A percentile compares a stretch with the other conserved stretches of the same genome.
phyloP scores from a whole-genome alignment of 1,140 invertebrate genomes.

The Holotrichia oblita region DNA sequence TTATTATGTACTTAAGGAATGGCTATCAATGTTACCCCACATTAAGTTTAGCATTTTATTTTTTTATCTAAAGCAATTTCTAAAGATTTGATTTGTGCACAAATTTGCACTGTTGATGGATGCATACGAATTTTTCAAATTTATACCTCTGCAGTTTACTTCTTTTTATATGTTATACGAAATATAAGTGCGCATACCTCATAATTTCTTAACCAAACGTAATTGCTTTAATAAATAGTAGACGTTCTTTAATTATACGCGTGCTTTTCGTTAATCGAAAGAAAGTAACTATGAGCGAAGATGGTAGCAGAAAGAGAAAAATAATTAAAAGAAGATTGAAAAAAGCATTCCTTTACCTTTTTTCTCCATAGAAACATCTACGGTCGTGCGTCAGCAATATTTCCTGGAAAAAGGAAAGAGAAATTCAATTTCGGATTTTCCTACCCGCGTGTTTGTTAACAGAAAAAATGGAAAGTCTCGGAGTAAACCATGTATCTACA shows the following conservation, averaged over 20 bases:
- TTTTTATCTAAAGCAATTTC: too few species aligned
- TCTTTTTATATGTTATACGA: too few species aligned
- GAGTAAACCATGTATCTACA: too few species aligned
- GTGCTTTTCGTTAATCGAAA: not conserved
- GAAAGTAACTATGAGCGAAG: not conserved
- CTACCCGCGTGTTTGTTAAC: not conserved
- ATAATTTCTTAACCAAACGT: not conserved
- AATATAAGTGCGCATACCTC: too few species aligned
- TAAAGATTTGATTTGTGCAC: too few species aligned
- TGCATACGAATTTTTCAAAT: too few species aligned
- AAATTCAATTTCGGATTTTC: not conserved
- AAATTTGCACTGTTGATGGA: too few species aligned
- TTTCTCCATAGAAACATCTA: conserved; percentile 24
- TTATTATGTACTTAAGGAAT: too few species aligned
- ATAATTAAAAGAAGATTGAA: not conserved
- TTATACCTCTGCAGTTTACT: too few species aligned
- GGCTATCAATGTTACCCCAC: too few species aligned
- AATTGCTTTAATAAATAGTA: not conserved
- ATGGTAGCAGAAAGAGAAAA: conserved; percentile 3
- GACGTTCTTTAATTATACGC: not conserved
- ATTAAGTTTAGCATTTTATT: too few species aligned
- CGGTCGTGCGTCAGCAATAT: conserved; percentile 27
- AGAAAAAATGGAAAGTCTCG: not conserved
- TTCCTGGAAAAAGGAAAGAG: not conserved
- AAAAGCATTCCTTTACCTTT: conserved; percentile 23